A percentile compares a stretch with the other conserved stretches of the same genome.
Evolutionary conservation across 1,140 invertebrate genomes (phyloP).

Genomic region (Drosophila suzukii): DNA sequence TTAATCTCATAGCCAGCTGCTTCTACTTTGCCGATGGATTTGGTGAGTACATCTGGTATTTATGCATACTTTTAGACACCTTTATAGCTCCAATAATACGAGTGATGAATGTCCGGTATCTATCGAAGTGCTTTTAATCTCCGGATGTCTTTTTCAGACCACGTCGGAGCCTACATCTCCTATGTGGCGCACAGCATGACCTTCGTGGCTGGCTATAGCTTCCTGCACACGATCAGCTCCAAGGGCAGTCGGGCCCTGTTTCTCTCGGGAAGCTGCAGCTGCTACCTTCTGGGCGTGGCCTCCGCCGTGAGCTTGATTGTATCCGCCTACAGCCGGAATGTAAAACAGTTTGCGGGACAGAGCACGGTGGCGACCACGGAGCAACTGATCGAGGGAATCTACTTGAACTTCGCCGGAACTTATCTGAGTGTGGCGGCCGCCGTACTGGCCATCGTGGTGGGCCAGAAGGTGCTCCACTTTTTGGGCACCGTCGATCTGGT

Average conservation of each 20-base stretch:
- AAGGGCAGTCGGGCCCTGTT: conserved; percentile 62
- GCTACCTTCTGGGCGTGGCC: conserved; percentile 73
- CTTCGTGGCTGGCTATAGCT: conserved; percentile 76
- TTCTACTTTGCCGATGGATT: conserved; percentile 77
- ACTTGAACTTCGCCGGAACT: conserved; percentile 73
- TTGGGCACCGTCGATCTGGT: conserved; percentile 67
- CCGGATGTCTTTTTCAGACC: conserved; percentile 48
- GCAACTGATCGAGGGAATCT: conserved; percentile 69
- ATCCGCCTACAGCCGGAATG: conserved; percentile 57
- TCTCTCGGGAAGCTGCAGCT: conserved; percentile 66
- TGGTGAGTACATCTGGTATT: conserved; percentile 51
- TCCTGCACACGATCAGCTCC: conserved; percentile 66
- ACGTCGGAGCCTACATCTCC: conserved; percentile 74
- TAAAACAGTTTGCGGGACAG: conserved; percentile 43
- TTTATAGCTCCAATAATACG: no score
- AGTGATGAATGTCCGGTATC: no score
- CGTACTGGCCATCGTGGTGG: conserved; percentile 63
- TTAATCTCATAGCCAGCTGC: conserved; percentile 72
- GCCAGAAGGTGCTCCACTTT: conserved; percentile 70
- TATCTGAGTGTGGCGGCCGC: conserved; percentile 65
- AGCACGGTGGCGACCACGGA: conserved; percentile 24
- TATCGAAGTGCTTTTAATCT: not conserved
- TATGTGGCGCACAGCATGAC: conserved; percentile 77
- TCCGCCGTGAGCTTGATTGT: conserved; percentile 72
- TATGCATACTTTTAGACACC: no score